Conservation (phyloP, 2,888 invertebrate species). For the Pterostichus niger region DNA sequence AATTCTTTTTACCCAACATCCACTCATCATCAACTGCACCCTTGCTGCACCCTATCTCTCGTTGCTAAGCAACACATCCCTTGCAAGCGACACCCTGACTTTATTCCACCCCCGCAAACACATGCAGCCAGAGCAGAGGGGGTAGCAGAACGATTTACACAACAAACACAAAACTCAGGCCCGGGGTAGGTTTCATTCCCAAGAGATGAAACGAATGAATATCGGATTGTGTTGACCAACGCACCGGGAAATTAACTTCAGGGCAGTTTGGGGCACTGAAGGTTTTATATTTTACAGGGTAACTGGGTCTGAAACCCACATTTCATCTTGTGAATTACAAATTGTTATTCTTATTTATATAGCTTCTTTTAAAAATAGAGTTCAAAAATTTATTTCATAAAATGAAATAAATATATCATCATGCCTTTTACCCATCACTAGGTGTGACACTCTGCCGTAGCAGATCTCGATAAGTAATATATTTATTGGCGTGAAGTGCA, state of each 20-base stretch:
- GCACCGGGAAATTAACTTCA: slow-evolving; percentile 9
- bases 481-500: too few species aligned
- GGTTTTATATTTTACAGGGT: not conserved
- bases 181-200: not conserved
- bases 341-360: too few species aligned
- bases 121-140: not conserved
- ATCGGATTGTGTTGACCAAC: slow-evolving; percentile 9
- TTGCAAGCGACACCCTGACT: not conserved
- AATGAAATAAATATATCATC: too few species aligned
- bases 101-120: slow-evolving; percentile 25
- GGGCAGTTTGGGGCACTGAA: not conserved
- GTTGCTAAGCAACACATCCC: slow-evolving; percentile 30
- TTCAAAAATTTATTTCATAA: too few species aligned
- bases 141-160: slow-evolving; percentile 28
- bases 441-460: too few species aligned
- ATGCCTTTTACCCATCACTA: too few species aligned
- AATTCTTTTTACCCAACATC: not conserved
- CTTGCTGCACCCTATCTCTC: not conserved
- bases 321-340: too few species aligned
- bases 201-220: not conserved
- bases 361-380: too few species aligned
- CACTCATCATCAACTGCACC: slow-evolving; percentile 6
- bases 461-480: too few species aligned
- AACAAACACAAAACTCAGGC: slow-evolving; percentile 24
- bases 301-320: too few species aligned